A percentile compares a stretch with the other conserved stretches of the same genome.
These are phyloP conservation scores for Hyalella azteca DNA, from an alignment of 2,888 invertebrate species.

Conservation along the genomic window DNA sequence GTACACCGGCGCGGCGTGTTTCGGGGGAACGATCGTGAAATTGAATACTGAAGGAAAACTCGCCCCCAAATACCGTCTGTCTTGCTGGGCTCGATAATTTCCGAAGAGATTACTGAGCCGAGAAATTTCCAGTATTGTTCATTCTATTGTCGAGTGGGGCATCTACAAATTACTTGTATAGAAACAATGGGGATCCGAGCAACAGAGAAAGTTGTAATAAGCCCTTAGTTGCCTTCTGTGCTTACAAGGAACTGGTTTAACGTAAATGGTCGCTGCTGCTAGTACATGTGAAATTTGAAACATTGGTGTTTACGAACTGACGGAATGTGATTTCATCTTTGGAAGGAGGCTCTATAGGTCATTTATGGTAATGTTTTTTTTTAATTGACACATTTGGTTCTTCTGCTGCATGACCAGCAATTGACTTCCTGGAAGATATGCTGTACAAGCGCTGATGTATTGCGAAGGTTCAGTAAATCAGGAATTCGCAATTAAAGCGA, in stretches of 20 bases:
- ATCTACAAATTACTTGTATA: not conserved
- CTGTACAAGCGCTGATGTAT: too few species aligned
- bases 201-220: not conserved
- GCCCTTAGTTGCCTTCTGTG: not conserved
- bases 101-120: not conserved
- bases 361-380: not conserved
- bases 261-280: not conserved
- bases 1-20: too few species aligned
- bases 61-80: not conserved
- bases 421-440: too few species aligned
- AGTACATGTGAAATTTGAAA: not conserved
- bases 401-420: not conserved
- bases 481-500: not conserved
- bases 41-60: not conserved
- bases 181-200: not conserved
- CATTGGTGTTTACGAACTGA: not conserved
- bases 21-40: not conserved
- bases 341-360: not conserved
- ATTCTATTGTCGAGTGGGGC: not conserved
- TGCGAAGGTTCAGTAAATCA: not conserved
- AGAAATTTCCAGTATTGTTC: not conserved
- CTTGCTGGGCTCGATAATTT: not conserved
- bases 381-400: not conserved
- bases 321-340: not conserved
- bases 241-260: not conserved